Evolutionary conservation across 2,888 invertebrate genomes (phyloP), one percentile per base, ranked within the genome.

Genomic region (Drosophila picticornis): DNA sequence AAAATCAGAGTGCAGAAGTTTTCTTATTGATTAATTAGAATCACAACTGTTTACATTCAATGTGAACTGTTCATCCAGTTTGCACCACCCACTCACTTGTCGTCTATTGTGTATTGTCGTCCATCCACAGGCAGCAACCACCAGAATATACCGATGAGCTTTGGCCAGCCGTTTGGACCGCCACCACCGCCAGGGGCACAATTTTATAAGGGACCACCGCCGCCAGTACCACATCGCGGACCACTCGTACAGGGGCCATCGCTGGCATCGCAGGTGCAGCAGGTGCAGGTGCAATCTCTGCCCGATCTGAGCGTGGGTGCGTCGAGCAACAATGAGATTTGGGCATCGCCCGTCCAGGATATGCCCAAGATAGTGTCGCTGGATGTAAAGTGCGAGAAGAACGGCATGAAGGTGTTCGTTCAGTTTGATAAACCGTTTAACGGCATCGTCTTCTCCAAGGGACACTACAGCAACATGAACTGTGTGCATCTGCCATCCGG

Each of bases 401-500:
- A 96, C 90, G 95, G 97, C 65, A 98, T 98, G 98, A 96, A 98
- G 92, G 98, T 98, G 0, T 97, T 97, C 89, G 95, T 98, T n/a
- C 97, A 97, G 77, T 98, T 98, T 91, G 98, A 98, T 90, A 97
- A 98, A 90, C 98, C 98, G 0, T 98, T 98, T 94, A 97, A 97
- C 88, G 98, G 98, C n/a, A 98, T 98, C 57, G 97, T 98, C 46
- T 98, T 98, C 94, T 98, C 97, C 75, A 98, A 98, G 93, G 98
- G 98, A 2, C 97, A 98, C 93, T 98, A 98, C 93, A 97, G 97
- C 83, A 98, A 98, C 91, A 96, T 97, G 62, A 97, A 97, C 92
- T 98, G 98, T 91, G 97, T 98, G 0, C 98, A 98, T 93, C 93
- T 98, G 72, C 98, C 98, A 10, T 97, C 98, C 2, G 97, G 98